phyloP scores from a whole-genome alignment of 2,888 invertebrate genomes.

The Craniophora ligustri region DNA sequence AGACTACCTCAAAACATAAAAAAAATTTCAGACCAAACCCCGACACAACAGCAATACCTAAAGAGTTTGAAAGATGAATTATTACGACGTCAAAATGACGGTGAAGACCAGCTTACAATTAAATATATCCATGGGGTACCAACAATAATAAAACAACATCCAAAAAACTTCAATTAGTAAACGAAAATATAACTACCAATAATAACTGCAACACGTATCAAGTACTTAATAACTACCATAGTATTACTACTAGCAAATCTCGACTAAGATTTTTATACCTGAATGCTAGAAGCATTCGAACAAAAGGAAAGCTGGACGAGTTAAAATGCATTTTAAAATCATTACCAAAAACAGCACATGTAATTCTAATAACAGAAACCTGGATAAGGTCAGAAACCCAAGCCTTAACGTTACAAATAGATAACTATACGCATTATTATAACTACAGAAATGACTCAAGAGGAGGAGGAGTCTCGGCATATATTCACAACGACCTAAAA shows the following conservation, averaged over 20 bases:
- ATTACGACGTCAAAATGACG: slow-evolving; percentile 1
- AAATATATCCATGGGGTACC: slow-evolving; percentile 13
- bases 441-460: slow-evolving; percentile 6
- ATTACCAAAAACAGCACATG: slow-evolving; percentile 4
- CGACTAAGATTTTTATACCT: slow-evolving; percentile 6
- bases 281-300: slow-evolving; percentile 3
- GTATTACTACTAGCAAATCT: neutral
- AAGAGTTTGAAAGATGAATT: slow-evolving; percentile 1
- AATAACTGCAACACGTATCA: slow-evolving; percentile 11
- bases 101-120: slow-evolving; percentile 4
- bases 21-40: neutral
- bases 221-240: slow-evolving; percentile 3
- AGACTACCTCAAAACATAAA: neutral
- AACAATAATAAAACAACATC: slow-evolving; percentile 4
- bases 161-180: slow-evolving; percentile 11
- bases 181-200: slow-evolving; percentile 1
- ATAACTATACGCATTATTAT: slow-evolving; percentile 8
- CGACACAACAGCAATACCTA: slow-evolving; percentile 2
- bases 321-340: slow-evolving; percentile 7
- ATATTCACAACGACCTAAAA: slow-evolving; percentile 5
- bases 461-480: slow-evolving; percentile 13
- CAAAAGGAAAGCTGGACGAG: slow-evolving; percentile 8
- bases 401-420: slow-evolving; percentile 5
- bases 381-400: slow-evolving; percentile 10
- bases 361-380: slow-evolving; percentile 11